Evolutionary conservation across 2,113 vertebrate species (phyloP).

Genomic region (Callipepla squamata): DNA sequence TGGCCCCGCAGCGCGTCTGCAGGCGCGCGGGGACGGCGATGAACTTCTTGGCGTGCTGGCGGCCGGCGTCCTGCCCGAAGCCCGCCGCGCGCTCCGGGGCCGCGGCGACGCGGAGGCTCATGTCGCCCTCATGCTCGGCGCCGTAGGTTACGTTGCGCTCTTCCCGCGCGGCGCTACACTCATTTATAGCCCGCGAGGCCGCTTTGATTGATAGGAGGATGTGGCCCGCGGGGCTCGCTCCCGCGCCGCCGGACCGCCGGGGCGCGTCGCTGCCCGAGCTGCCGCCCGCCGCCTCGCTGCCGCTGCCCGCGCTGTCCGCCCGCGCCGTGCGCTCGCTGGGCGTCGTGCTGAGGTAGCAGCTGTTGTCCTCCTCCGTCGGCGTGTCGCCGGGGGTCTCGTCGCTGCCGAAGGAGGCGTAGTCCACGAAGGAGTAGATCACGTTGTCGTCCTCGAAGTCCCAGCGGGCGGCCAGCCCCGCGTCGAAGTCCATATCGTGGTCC

Average conservation of each 20-base stretch:
- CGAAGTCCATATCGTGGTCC: conserved; percentile 88
- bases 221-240: conserved; percentile 82
- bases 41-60: conserved; percentile 75
- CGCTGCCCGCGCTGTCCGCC: conserved; percentile 39
- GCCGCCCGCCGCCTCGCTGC: too few relatives aligned
- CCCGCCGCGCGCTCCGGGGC: conserved; percentile 72
- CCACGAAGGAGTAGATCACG: conserved; percentile 88
- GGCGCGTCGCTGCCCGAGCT: not conserved
- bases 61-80: conserved; percentile 69
- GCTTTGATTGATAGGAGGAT: conserved; percentile 96
- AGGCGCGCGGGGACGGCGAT: conserved; percentile 83
- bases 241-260: conserved; percentile 63
- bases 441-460: conserved; percentile 90
- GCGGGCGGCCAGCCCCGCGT: conserved; percentile 80
- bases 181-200: conserved; percentile 93
- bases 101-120: conserved; percentile 82
- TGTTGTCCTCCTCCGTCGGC: conserved; percentile 74
- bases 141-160: conserved; percentile 81
- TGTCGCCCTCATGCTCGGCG: conserved; percentile 86
- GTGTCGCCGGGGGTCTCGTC: conserved; percentile 79
- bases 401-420: conserved; percentile 87
- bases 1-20: conserved; percentile 81
- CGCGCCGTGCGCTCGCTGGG: conserved; percentile 71
- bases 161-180: conserved; percentile 82
- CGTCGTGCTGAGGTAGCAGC: conserved; percentile 80